Conservation (phyloP, 2,113 vertebrate species). For the Antennarius striatus region DNA sequence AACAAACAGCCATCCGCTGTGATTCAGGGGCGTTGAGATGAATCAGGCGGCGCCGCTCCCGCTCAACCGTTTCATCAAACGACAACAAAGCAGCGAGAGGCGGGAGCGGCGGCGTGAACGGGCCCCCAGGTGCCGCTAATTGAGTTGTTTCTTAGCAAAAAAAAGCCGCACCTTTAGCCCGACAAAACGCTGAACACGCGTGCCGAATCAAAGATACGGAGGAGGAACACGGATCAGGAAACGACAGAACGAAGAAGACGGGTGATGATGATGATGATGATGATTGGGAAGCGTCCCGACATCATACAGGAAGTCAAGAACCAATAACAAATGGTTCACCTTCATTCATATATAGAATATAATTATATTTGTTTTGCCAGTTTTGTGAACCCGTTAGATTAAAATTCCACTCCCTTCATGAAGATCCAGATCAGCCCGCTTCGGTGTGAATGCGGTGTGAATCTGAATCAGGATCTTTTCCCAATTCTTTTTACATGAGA, state of each 20-base stretch:
- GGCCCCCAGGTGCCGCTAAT: slow-evolving; percentile 59
- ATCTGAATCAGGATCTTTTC: too few relatives aligned
- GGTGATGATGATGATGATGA: slow-evolving; percentile 8
- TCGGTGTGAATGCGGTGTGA: too few relatives aligned
- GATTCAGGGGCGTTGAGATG: slow-evolving; percentile 51
- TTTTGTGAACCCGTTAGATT: too few relatives aligned
- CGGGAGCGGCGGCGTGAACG: slow-evolving; percentile 19
- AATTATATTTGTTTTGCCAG: too few relatives aligned
- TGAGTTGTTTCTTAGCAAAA: slow-evolving; percentile 60
- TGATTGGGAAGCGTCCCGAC: too few relatives aligned
- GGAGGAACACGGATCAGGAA: slow-evolving; percentile 18
- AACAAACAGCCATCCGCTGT: slow-evolving; percentile 26
- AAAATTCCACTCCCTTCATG: too few relatives aligned
- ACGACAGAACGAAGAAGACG: slow-evolving; percentile 50
- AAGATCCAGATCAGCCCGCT: too few relatives aligned
- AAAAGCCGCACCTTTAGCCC: slow-evolving; percentile 56
- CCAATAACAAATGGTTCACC: too few relatives aligned
- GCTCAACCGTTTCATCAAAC: slow-evolving; percentile 63
- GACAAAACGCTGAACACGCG: slow-evolving; percentile 50
- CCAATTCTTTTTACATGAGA: too few relatives aligned
- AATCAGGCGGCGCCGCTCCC: slow-evolving; percentile 55
- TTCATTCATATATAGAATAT: too few relatives aligned
- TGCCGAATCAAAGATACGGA: slow-evolving; percentile 55
- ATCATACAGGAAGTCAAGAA: too few relatives aligned
- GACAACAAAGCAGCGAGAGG: slow-evolving; percentile 57